phyloP scores from a whole-genome alignment of 2,113 vertebrate species.

The Chlorodrepanis virens region DNA sequence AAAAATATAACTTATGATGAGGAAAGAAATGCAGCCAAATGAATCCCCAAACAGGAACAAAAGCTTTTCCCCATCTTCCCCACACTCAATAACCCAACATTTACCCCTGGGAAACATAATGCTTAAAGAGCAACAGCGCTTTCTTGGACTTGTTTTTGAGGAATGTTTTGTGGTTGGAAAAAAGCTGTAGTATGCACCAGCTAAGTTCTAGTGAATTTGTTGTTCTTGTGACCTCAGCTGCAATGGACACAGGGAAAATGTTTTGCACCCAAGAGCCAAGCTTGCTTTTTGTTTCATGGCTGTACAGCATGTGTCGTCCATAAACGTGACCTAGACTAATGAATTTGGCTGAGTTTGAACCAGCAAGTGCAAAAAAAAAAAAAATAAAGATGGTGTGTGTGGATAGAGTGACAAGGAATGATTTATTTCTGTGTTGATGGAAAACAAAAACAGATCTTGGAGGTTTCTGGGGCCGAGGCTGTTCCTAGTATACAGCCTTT shows the following conservation, averaged over 20 bases:
- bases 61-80: background rate
- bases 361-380: background rate
- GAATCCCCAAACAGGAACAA: background rate
- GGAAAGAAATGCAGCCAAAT: slow-evolving; percentile 11
- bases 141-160: slow-evolving; percentile 23
- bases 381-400: background rate
- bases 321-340: slow-evolving; percentile 15
- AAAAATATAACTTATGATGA: background rate
- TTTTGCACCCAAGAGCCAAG: background rate
- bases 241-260: background rate
- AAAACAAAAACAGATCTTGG: background rate
- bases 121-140: background rate
- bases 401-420: background rate
- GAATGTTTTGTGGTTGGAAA: slow-evolving; percentile 22
- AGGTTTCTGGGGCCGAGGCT: background rate
- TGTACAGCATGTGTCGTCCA: background rate
- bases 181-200: background rate
- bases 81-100: background rate
- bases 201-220: slow-evolving; percentile 6
- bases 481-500: background rate
- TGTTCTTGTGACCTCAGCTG: slow-evolving; percentile 16
- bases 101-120: background rate
- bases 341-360: background rate
- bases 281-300: background rate
- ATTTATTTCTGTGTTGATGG: slow-evolving; percentile 1